Percentiles rank a stretch among this genome's conserved stretches.
Evolutionary conservation across 1,140 invertebrate genomes (phyloP).

Genomic region (Colletes gigas): DNA sequence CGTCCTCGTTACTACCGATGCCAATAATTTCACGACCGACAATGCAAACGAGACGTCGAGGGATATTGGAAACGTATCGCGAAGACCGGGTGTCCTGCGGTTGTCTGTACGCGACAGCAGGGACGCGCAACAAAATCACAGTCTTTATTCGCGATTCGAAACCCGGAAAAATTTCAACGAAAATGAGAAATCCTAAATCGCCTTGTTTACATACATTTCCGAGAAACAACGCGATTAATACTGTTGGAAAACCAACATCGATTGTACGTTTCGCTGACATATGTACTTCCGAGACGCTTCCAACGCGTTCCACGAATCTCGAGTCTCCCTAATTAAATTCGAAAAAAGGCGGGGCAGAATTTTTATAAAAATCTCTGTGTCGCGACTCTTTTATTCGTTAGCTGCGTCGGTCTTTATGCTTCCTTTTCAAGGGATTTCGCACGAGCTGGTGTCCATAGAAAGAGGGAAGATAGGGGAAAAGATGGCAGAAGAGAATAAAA

Average conservation of each 20-base stretch:
- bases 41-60: conserved; percentile 61
- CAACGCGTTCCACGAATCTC: no score
- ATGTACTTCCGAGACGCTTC: no score
- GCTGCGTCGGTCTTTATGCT: conserved; percentile 32
- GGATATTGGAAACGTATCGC: conserved; percentile 63
- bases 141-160: conserved; percentile 27
- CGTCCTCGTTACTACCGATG: conserved; percentile 43
- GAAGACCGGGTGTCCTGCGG: conserved; percentile 40
- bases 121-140: conserved; percentile 25
- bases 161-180: background rate
- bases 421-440: conserved; percentile 48
- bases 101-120: conserved; percentile 58
- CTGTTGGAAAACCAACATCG: no score
- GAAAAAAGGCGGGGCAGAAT: background rate
- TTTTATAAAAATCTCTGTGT: conserved; percentile 1
- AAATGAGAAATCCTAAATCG: background rate
- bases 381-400: conserved; percentile 25
- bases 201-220: no score
- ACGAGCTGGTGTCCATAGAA: conserved; percentile 23
- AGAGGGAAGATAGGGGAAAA: conserved; percentile 3
- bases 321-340: conserved; percentile 6
- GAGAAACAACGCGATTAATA: no score
- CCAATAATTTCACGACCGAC: conserved; percentile 52
- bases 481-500: background rate
- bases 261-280: no score